Evolutionary conservation across 2,888 invertebrate genomes (phyloP), one percentile per base, ranked within the genome.

Genomic region (Caenorhabditis parvicauda): DNA sequence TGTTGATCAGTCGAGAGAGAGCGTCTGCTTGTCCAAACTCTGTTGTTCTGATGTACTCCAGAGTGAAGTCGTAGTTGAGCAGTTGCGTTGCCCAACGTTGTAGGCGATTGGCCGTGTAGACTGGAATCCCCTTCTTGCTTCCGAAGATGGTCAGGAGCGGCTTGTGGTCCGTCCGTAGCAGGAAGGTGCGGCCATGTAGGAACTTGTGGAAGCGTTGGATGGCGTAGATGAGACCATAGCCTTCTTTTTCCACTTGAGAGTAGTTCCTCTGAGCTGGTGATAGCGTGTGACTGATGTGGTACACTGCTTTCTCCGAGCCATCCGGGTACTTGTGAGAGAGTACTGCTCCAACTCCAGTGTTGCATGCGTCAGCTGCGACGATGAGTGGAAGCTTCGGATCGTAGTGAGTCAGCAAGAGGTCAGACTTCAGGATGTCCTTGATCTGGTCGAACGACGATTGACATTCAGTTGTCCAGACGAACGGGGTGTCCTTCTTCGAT

Each of bases 131-230:
- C 21, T 53, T 60, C 50, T 70, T 66, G 14, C 49, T 47, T 5
- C 70, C 69, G 28, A 71, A 73, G 24, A 72, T 64, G 0, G 57
- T 17, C 1, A 71, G 80, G 3, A 85, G 60, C 0, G 84, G 82
- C 54, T 64, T 49, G 41, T 73, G 73, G 47, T 73, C 73, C n/a
- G 72, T 72, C 17, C 44, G 50, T 2, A 72, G 63, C 1, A 80
- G 81, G 63, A 84, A 85, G n/a, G 74, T 66, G 14, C 79, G 66
- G 2, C 82, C 83, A 58, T 70, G 81, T 0, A 84, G 42, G 62
- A 81, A 84, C 25, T 80, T 70, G 48, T 82, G 80, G 68, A 83
- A 84, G 64, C 80, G 80, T 25, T 75, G 72, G 1, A 82, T 74
- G 1, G 81, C 82, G 58, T 76, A 84, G 14, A 83, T 74, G n/a